phyloP scores from a whole-genome alignment of 2,888 invertebrate species.

The Troglohyphantes excavatus region DNA sequence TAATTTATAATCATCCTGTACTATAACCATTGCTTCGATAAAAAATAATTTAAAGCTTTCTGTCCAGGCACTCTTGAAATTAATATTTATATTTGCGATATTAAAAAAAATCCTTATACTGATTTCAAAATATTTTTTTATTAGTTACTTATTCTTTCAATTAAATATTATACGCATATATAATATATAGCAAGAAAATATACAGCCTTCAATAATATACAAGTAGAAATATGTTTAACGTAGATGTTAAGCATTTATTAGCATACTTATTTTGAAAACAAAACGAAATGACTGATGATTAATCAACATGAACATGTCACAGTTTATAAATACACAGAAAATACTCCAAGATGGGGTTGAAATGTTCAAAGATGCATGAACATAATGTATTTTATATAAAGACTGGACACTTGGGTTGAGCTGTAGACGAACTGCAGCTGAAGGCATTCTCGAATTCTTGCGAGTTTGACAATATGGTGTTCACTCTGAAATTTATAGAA shows the following conservation, averaged over 20 bases:
- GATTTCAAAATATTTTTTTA: no score
- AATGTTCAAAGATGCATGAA: neutral
- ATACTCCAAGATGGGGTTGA: neutral
- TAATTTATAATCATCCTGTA: no score
- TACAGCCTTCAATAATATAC: neutral
- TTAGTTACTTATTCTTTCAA: no score
- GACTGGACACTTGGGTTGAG: neutral
- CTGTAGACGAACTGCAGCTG: neutral
- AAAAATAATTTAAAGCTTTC: no score
- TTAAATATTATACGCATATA: neutral
- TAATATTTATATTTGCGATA: no score
- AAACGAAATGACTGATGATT: neutral
- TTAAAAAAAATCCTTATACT: no score
- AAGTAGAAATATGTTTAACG: neutral
- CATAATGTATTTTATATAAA: slow-evolving; percentile 13
- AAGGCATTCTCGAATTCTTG: slow-evolving; percentile 21
- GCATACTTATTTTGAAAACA: neutral
- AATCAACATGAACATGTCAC: neutral
- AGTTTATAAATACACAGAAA: neutral
- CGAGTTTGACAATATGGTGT: slow-evolving; percentile 15
- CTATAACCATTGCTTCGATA: no score
- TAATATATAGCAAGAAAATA: slow-evolving; percentile 3
- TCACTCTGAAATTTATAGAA: slow-evolving; percentile 50
- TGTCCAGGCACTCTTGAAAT: no score
- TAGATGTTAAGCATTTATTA: neutral